Evolutionary conservation across 23 tunicate genomes (phyloP).

Genomic region (Oikopleura dioica): DNA sequence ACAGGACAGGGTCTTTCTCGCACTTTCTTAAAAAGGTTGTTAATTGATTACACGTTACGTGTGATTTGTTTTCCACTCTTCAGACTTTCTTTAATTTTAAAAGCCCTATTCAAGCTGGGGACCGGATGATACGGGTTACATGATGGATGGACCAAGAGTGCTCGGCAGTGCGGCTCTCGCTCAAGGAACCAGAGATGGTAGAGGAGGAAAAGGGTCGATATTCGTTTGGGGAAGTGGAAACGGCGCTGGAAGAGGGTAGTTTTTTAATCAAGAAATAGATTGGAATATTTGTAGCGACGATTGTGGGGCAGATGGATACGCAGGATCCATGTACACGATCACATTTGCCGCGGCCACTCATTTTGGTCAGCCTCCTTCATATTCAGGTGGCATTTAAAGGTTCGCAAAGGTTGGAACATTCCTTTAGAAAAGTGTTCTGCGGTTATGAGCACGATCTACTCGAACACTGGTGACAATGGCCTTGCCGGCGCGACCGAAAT

Average conservation of each 20-base stretch:
- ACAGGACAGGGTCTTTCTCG: too few relatives aligned
- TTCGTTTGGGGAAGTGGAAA: constrained; percentile 98
- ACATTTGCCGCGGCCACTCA: background rate
- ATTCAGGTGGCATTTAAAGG: background rate
- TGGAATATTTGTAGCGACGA: background rate
- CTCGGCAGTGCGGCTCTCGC: background rate
- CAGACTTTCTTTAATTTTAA: too few relatives aligned
- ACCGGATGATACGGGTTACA: background rate
- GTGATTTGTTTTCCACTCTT: too few relatives aligned
- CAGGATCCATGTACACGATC: background rate
- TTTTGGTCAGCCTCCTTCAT: background rate
- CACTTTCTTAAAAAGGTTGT: too few relatives aligned
- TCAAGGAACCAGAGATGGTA: constrained; percentile 17
- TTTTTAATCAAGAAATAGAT: background rate
- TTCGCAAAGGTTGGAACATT: background rate
- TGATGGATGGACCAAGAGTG: constrained; percentile 1
- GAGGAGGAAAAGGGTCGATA: constrained; percentile 73
- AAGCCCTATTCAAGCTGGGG: too few relatives aligned
- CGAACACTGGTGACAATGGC: background rate
- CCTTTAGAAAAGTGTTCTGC: background rate
- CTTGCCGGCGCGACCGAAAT: background rate
- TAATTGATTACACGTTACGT: too few relatives aligned
- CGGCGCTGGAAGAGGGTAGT: constrained; percentile 57
- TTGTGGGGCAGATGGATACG: constrained; percentile 12
- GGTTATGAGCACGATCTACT: background rate